Evolutionary conservation across 2,797 vertebrate species (phyloP).

Genomic region (Paramormyrops hopkinsi): DNA sequence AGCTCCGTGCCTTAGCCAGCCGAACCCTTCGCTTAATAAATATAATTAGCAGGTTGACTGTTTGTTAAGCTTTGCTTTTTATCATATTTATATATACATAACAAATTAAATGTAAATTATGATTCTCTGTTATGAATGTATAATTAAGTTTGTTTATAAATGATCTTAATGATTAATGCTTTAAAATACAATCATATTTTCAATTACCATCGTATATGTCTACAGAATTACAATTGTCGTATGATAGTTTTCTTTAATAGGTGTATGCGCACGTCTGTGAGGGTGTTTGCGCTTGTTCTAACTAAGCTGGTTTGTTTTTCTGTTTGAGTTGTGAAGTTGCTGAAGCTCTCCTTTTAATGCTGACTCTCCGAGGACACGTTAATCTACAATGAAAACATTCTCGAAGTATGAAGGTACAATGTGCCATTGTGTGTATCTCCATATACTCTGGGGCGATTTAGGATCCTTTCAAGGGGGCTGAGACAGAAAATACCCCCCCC

Average conservation of each 20-base stretch:
- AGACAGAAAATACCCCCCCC: background rate
- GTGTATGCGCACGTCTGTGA: background rate
- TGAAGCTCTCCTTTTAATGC: background rate
- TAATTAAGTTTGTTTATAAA: background rate
- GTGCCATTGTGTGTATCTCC: background rate
- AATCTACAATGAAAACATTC: background rate
- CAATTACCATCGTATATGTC: background rate
- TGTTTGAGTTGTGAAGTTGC: background rate
- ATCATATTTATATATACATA: background rate
- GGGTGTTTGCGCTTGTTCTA: background rate
- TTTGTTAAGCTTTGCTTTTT: background rate
- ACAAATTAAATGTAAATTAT: background rate
- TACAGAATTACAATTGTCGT: background rate
- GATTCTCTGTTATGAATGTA: background rate
- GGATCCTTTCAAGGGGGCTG: background rate
- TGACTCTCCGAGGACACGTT: background rate
- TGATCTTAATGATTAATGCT: background rate
- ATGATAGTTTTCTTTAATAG: background rate
- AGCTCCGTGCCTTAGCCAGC: background rate
- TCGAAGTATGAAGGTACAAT: background rate
- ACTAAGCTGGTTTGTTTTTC: background rate
- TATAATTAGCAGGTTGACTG: background rate
- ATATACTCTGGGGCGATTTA: background rate
- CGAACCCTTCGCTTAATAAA: background rate
- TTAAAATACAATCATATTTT: background rate